Evolutionary conservation across 2,888 invertebrate species (phyloP).

Genomic region (Alloscopus bannaensis): DNA sequence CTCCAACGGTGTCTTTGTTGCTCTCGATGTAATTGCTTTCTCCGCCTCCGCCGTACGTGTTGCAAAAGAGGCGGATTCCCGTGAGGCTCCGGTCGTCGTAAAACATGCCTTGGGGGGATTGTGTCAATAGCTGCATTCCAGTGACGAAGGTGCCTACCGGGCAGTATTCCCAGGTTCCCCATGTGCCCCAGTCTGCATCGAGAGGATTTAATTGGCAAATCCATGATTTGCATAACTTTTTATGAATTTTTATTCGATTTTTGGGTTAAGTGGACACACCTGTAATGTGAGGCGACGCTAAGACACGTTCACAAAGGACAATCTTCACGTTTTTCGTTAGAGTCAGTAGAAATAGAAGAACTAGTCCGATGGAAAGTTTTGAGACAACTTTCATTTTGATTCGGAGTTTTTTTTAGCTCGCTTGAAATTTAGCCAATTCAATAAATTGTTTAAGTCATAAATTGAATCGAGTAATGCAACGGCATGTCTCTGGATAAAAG

Average conservation of each 20-base stretch:
- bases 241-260: not conserved
- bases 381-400: too few species aligned
- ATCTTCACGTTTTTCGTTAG: too few species aligned
- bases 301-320: too few species aligned
- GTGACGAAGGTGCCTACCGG: conserved; percentile 38
- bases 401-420: too few species aligned
- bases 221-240: not conserved
- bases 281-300: conserved; percentile 1
- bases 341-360: too few species aligned
- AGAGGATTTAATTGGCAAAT: not conserved
- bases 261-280: not conserved
- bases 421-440: too few species aligned
- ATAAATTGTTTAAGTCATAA: too few species aligned
- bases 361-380: too few species aligned
- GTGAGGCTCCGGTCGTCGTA: conserved; percentile 58
- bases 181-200: conserved; percentile 40
- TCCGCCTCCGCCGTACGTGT: not conserved
- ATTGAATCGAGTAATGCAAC: too few species aligned
- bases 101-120: conserved; percentile 35
- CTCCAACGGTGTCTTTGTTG: conserved; percentile 28
- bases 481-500: too few species aligned
- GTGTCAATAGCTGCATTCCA: conserved; percentile 58
- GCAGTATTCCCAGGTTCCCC: conserved; percentile 53
- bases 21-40: conserved; percentile 9
- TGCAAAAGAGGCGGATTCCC: conserved; percentile 57